phyloP scores from a whole-genome alignment of 1,140 invertebrate genomes.

The Eriosoma lanigerum region DNA sequence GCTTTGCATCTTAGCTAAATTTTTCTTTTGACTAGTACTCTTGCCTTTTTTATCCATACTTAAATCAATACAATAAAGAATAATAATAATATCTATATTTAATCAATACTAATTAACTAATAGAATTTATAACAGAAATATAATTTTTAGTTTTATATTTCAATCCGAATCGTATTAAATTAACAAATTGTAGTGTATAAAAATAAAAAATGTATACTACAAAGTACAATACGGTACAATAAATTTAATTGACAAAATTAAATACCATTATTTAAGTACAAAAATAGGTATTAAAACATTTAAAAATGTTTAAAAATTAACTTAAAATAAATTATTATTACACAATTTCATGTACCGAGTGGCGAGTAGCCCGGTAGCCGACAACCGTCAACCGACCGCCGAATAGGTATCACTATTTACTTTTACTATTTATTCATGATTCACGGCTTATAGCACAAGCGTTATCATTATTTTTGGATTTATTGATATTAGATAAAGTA shows the following conservation, averaged over 20 bases:
- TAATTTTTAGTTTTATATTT: neutral
- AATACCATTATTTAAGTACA: neutral
- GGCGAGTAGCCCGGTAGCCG: no score
- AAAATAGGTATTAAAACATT: neutral
- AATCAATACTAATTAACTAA: no score
- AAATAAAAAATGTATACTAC: conserved; percentile 9
- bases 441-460: no score
- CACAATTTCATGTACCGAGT: no score
- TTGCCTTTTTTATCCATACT: conserved; percentile 6
- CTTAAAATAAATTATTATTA: no score
- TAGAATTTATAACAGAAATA: neutral
- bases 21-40: conserved; percentile 8
- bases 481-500: no score
- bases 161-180: neutral
- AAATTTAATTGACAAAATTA: neutral
- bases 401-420: no score
- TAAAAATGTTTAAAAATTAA: no score
- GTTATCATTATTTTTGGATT: no score
- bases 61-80: neutral
- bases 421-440: no score
- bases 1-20: conserved; percentile 11
- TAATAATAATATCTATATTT: no score
- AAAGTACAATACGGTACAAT: neutral
- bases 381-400: no score
- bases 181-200: neutral